Base-by-base conservation (phyloP, 37 sponge, comb jelly and placozoan genomes). In the Cladorhizidae sp. region DNA sequence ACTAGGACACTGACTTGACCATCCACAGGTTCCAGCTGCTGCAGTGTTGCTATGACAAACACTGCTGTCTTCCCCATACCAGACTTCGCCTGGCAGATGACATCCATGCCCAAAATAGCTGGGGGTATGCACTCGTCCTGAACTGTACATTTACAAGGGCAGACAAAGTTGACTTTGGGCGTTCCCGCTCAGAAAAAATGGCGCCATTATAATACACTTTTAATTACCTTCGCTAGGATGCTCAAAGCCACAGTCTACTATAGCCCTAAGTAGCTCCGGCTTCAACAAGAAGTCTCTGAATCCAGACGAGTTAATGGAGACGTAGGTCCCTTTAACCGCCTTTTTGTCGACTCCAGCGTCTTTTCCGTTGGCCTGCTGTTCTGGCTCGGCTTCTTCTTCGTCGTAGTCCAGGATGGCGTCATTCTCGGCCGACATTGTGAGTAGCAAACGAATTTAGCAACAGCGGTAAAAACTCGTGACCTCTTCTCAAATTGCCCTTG, bases 41-140 rank as follows among this genome's bases (percentile, higher is more conserved):
- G 99, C 12, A 98, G 84, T 3, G 99, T 95, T 41, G 99, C 92
- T 31, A 98, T 87, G 36, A 98, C 99, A 73, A 98, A 98, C 69
- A 98, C 99, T 23, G 99, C 99, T 26, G 99, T 98, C 86, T 98
- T 98, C 39, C 99, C 99, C 99, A 98, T 98, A 73, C 99, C 99
- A 62, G 88, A 87, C 91, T 98, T 98, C 7, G 99, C 99, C 80
- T 98, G 99, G 56, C 99, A 98, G 65, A 98, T 81, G 65, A 98
- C 86, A 73, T 98, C 99, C 99, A 98, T 98, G 12, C 95, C 95
- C 26, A 98, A 90, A 51, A 98, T 94, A 25, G 96, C 94, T 82
- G 95, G 99, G 49, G 99, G 99, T 43, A 98, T 98, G 76, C 99
- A 98, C 84, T 98, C 96, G 76, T 95, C 94, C 80, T 98, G 99